Percentiles rank a stretch among this genome's conserved stretches.
Conservation (phyloP, 2,797 vertebrate species). For the Channa striata region DNA sequence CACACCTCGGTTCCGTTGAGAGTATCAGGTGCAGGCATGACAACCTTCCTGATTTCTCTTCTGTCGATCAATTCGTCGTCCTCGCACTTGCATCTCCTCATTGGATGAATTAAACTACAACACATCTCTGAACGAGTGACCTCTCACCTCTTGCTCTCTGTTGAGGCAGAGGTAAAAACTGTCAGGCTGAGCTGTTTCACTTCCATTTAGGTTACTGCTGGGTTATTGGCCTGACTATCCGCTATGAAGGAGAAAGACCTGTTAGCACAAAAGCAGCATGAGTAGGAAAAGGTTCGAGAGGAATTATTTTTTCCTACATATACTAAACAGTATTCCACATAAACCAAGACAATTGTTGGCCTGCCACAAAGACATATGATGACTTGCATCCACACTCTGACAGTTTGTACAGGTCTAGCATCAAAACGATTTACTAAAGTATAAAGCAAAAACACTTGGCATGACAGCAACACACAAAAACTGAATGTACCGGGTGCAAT, state of each 20-base stretch:
- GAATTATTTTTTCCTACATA: not conserved
- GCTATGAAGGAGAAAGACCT: slow-evolving; percentile 35
- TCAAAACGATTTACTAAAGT: not conserved
- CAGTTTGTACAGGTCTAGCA: not conserved
- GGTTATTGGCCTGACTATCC: not conserved
- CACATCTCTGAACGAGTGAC: slow-evolving; percentile 5
- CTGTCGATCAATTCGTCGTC: not conserved
- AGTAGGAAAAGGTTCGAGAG: slow-evolving; percentile 15
- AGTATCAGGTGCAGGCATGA: not conserved
- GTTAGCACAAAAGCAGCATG: not conserved
- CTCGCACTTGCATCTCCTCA: not conserved
- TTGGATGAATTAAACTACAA: not conserved
- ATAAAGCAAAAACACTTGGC: slow-evolving; percentile 37
- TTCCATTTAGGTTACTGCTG: not conserved
- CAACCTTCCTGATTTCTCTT: not conserved
- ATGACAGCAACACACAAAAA: slow-evolving; percentile 3
- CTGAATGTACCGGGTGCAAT: slow-evolving; percentile 63
- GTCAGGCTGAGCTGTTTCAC: not conserved
- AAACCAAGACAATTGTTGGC: not conserved
- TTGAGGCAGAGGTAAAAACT: not conserved
- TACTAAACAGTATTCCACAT: slow-evolving; percentile 15
- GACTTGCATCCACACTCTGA: not conserved
- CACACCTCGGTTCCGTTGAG: not conserved
- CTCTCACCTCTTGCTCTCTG: slow-evolving; percentile 4
- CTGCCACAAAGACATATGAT: not conserved